Evolutionary conservation across 64 coral and sea anemone genomes (phyloP), one percentile per base, ranked within the genome.

Genomic region (Dendrophyllia cribrosa): DNA sequence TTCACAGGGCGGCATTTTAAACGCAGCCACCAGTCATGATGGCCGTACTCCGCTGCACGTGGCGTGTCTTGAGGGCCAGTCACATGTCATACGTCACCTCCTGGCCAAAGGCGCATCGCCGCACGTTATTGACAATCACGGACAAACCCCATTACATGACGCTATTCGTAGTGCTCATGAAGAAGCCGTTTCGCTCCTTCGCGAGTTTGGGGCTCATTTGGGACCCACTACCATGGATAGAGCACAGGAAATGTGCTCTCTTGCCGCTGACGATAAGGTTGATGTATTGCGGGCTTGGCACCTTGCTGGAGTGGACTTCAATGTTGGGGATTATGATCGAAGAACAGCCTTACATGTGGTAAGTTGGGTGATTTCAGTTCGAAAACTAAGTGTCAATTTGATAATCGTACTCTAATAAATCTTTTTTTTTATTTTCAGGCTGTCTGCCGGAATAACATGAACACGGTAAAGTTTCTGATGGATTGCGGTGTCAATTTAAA

Each of bases 321-420:
- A 87, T 56, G 83, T 72, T 22, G 95, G 95, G 23, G 95, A 97
- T 72, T 97, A 97, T 21, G 83, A 97, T 78, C 89, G 88, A 53
- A 86, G 95, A 77, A 97, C 95, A 12, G 92, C 88, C 12, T 52
- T 97, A 8, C 95, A 97, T 45, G 95, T 97, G 92, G 95, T 97
- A 50, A 87, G 93, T 88, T 21, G 6, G 43, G 9, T 19, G 17
- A 4, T 4, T 45, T 74, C 24, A 49, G 13, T 45, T 34, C 34
- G 34, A 34, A 34, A 34, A 34, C 34, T 34, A 34, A 34, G 0
- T 34, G 34, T 34, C 34, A 34, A 6, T n/a, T 9, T 20, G 9
- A 23, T 6, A 22, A 70, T 23, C 5, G 4, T 46, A 49, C 34
- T 34, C 34, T 34, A 1, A 34, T 34, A 4, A 53, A 12, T n/a